These are phyloP conservation scores for Sardinella longiceps DNA, from an alignment of 2,797 vertebrate genomes.

Conservation along the genomic window DNA sequence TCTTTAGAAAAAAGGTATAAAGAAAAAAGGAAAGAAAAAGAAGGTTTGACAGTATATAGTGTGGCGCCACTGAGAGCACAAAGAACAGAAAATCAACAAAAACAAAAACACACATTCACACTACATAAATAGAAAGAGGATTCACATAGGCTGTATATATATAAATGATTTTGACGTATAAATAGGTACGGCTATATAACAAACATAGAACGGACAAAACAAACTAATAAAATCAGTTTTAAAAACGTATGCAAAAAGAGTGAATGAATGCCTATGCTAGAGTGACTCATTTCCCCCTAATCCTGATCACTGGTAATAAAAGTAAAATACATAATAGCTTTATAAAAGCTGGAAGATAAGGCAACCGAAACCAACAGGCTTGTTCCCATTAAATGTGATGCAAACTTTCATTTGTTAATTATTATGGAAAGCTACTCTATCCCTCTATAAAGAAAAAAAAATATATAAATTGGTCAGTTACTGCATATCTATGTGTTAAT, in stretches of 20 bases:
- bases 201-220: slow-evolving; percentile 34
- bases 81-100: slow-evolving; percentile 27
- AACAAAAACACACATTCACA: slow-evolving; percentile 54
- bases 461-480: slow-evolving; percentile 49
- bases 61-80: slow-evolving; percentile 41
- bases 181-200: slow-evolving; percentile 60
- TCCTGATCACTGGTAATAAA: slow-evolving; percentile 46
- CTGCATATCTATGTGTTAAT: slow-evolving; percentile 39
- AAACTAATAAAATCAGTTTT: slow-evolving; percentile 44
- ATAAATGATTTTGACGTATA: slow-evolving; percentile 60
- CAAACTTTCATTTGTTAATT: slow-evolving; percentile 60
- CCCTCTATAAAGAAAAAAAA: slow-evolving; percentile 49
- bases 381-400: slow-evolving; percentile 51
- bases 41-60: slow-evolving; percentile 59
- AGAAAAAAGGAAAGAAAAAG: slow-evolving; percentile 32
- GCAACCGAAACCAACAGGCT: slow-evolving; percentile 38
- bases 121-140: slow-evolving; percentile 64
- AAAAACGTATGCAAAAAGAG: slow-evolving; percentile 17
- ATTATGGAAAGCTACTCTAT: slow-evolving; percentile 45
- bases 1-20: background rate
- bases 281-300: slow-evolving; percentile 46
- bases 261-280: slow-evolving; percentile 31
- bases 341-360: slow-evolving; percentile 74
- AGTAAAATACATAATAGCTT: slow-evolving; percentile 66
- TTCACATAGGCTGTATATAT: slow-evolving; percentile 50